Evolutionary conservation across 2,888 invertebrate genomes (phyloP).

Genomic region (Cepaea hortensis): DNA sequence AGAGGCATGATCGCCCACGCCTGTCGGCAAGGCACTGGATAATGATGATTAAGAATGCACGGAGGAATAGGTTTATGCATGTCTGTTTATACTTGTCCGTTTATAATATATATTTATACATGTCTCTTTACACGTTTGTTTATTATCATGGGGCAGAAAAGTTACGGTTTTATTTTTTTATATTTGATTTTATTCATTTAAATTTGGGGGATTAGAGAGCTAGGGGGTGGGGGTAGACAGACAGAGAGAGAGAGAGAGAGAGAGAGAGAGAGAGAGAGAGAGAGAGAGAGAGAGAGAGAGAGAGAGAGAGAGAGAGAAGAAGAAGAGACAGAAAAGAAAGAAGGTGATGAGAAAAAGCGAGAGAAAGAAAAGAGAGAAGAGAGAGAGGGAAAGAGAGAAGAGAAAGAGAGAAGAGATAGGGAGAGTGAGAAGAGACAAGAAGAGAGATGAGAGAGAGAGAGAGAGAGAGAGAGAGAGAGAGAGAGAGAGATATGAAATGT

Average conservation of each 20-base stretch:
- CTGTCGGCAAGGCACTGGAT: too few species aligned
- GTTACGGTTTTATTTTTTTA: too few species aligned
- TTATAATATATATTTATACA: too few species aligned
- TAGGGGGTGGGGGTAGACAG: background rate
- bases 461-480: background rate
- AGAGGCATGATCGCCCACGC: too few species aligned
- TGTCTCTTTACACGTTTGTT: too few species aligned
- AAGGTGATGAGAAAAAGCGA: background rate
- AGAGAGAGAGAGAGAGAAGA: background rate
- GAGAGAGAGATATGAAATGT: background rate
- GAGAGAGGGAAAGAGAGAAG: background rate
- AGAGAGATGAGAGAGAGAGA: background rate
- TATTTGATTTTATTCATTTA: too few species aligned
- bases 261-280: background rate
- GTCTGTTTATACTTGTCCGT: too few species aligned
- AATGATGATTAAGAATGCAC: too few species aligned
- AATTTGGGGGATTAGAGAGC: too few species aligned
- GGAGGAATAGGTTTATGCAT: too few species aligned
- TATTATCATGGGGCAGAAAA: too few species aligned
- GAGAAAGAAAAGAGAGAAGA: background rate
- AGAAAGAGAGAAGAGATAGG: background rate
- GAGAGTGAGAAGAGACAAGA: background rate
- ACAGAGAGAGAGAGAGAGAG: background rate
- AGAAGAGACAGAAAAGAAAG: background rate
- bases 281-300: background rate